Percentiles rank a stretch among this genome's conserved stretches.
Conservation (phyloP, 2,797 vertebrate genomes). For the Liparis tanakae region DNA sequence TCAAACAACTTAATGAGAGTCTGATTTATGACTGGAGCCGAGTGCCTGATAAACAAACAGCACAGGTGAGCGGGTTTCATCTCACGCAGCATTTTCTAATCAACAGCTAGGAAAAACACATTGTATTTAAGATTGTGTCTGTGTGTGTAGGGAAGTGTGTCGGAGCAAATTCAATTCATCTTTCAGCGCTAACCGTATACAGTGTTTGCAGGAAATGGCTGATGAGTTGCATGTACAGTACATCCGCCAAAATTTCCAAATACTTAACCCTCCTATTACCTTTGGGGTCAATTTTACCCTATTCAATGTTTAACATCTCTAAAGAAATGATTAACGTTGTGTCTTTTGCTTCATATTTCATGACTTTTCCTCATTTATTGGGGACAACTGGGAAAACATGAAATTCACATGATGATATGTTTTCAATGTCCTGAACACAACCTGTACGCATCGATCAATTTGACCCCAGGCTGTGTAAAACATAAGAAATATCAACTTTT, state of each 20-base stretch:
- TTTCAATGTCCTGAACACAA: too few species aligned
- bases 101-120: slow-evolving; percentile 29
- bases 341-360: too few species aligned
- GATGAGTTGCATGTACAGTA: slow-evolving; percentile 42
- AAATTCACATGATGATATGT: too few species aligned
- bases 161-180: slow-evolving; percentile 41
- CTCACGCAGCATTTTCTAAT: slow-evolving; percentile 56
- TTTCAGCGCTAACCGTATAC: slow-evolving; percentile 16
- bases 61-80: slow-evolving; percentile 59
- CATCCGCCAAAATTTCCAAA: slow-evolving; percentile 38
- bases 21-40: slow-evolving; percentile 63
- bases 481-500: too few species aligned
- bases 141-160: background rate
- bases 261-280: too few species aligned
- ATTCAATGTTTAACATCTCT: too few species aligned
- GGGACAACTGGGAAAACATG: too few species aligned
- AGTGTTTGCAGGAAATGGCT: slow-evolving; percentile 41
- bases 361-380: too few species aligned
- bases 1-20: slow-evolving; percentile 72
- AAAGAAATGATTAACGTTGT: too few species aligned
- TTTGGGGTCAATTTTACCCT: too few species aligned
- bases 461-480: too few species aligned
- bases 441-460: too few species aligned
- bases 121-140: slow-evolving; percentile 19
- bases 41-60: slow-evolving; percentile 59